A percentile compares a stretch with the other conserved stretches of the same genome.
Conservation (phyloP, 2,888 invertebrate genomes). For the Drosophila meridionalis region DNA sequence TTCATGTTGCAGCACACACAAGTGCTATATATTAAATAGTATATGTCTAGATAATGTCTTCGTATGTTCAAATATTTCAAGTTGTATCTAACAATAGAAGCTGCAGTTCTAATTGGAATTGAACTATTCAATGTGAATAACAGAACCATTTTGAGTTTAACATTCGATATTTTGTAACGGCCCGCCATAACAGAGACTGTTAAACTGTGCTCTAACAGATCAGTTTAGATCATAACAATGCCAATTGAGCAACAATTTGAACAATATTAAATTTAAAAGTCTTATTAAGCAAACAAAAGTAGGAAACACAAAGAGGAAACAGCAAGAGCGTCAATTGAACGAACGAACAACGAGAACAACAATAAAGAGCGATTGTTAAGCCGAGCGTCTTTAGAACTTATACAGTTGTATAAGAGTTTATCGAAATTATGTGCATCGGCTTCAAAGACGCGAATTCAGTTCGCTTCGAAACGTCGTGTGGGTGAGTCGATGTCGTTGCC, state of each 20-base stretch:
- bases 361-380: neutral
- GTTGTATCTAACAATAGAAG: neutral
- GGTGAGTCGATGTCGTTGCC: conserved; percentile 43
- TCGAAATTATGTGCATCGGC: conserved; percentile 13
- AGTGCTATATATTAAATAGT: neutral
- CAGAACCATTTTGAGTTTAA: conserved; percentile 26
- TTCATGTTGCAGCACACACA: neutral
- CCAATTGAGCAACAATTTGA: conserved; percentile 20
- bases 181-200: conserved; percentile 9
- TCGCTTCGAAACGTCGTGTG: conserved; percentile 61
- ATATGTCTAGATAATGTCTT: neutral
- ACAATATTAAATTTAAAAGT: conserved; percentile 1
- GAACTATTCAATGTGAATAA: neutral
- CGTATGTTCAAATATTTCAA: neutral
- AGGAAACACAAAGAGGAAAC: neutral
- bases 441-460: conserved; percentile 42
- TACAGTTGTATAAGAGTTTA: conserved; percentile 20
- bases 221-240: conserved; percentile 29
- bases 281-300: neutral
- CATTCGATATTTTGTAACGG: conserved; percentile 2
- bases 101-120: neutral
- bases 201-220: conserved; percentile 18
- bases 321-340: neutral
- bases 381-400: neutral
- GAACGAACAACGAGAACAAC: neutral